These are phyloP conservation scores for Drosophila trichaetosa DNA, from an alignment of 2,888 invertebrate species.

Conservation along the genomic window DNA sequence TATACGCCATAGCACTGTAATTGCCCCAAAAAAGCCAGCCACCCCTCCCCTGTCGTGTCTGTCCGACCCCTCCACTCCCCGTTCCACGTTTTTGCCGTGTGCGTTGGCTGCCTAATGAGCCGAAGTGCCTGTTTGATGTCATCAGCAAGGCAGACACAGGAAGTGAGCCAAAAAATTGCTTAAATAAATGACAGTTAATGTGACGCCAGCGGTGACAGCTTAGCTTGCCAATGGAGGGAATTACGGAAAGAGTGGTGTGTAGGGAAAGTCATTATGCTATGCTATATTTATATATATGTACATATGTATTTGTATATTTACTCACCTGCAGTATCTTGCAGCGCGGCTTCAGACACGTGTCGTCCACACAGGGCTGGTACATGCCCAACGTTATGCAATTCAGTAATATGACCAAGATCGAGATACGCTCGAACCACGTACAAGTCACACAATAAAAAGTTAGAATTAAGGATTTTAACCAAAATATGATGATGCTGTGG, in stretches of 20 bases:
- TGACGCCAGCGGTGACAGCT: slow-evolving; percentile 62
- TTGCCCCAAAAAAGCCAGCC: slow-evolving; percentile 50
- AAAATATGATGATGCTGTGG: slow-evolving; percentile 1
- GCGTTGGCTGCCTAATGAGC: slow-evolving; percentile 72
- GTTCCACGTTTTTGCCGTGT: slow-evolving; percentile 14
- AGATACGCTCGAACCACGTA: slow-evolving; percentile 99
- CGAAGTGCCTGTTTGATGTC: slow-evolving; percentile 78
- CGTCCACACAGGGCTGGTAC: slow-evolving; percentile 99
- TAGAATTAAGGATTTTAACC: slow-evolving; percentile 38
- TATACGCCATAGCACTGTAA: slow-evolving; percentile 58
- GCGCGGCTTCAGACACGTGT: slow-evolving; percentile 94
- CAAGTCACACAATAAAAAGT: slow-evolving; percentile 5
- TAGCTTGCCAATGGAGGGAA: neutral
- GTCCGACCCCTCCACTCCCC: neutral
- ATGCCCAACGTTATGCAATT: slow-evolving; percentile 99
- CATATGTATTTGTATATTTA: slow-evolving; percentile 7
- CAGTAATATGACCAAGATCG: slow-evolving; percentile 98
- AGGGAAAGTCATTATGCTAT: slow-evolving; percentile 13
- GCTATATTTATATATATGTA: neutral
- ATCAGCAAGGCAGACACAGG: slow-evolving; percentile 68
- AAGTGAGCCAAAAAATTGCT: slow-evolving; percentile 79
- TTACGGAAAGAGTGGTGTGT: neutral
- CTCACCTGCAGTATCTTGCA: slow-evolving; percentile 96
- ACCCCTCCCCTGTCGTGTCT: neutral
- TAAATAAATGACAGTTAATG: slow-evolving; percentile 79